These are phyloP conservation scores for Prionailurus viverrinus DNA, from an alignment of 2,113 vertebrate species.

Conservation along the genomic window DNA sequence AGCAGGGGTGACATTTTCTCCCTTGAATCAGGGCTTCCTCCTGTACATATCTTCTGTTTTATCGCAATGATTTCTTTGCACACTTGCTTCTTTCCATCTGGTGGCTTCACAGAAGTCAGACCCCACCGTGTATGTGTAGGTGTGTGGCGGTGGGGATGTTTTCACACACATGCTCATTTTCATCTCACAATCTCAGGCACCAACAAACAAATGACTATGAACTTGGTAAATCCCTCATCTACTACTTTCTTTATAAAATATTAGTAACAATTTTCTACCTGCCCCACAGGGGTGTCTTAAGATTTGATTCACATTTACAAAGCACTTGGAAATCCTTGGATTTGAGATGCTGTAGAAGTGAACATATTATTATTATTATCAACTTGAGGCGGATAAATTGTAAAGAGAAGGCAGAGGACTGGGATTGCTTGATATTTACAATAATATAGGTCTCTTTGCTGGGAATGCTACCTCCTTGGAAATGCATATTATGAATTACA, in stretches of 20 bases:
- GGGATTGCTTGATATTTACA: slow-evolving; percentile 71
- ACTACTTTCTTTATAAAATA: slow-evolving; percentile 71
- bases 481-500: slow-evolving; percentile 66
- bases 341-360: slow-evolving; percentile 61
- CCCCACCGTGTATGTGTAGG: not conserved
- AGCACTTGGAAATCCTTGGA: slow-evolving; percentile 70
- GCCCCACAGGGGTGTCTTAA: slow-evolving; percentile 59
- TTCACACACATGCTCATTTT: not conserved
- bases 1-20: not conserved
- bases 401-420: slow-evolving; percentile 64
- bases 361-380: slow-evolving; percentile 77
- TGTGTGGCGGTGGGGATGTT: not conserved
- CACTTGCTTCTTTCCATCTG: not conserved
- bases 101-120: not conserved
- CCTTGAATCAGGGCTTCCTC: not conserved
- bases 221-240: slow-evolving; percentile 12
- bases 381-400: slow-evolving; percentile 77
- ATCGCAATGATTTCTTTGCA: not conserved
- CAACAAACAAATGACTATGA: slow-evolving; percentile 24
- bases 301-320: slow-evolving; percentile 75
- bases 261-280: slow-evolving; percentile 59
- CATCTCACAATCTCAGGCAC: not conserved
- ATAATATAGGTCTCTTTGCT: slow-evolving; percentile 73
- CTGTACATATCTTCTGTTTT: not conserved
- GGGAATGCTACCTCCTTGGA: slow-evolving; percentile 49